Percentiles rank a stretch among this genome's conserved stretches.
phyloP scores from a whole-genome alignment of 2,113 vertebrate genomes.

The Pica pica region DNA sequence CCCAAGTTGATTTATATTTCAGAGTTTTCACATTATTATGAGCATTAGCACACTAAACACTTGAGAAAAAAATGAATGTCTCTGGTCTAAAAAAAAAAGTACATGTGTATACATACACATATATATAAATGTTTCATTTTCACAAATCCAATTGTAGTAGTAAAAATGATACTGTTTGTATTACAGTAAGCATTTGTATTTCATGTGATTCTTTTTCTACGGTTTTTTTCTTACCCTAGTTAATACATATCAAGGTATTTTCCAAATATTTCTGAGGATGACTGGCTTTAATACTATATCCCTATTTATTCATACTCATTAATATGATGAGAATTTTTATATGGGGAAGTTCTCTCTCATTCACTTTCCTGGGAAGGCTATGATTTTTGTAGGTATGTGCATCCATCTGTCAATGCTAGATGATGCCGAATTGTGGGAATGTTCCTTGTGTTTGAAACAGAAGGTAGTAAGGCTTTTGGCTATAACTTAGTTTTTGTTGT shows the following conservation, averaged over 20 bases:
- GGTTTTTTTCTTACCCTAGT: neutral
- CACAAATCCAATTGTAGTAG: neutral
- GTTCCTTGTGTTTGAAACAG: conserved; percentile 63
- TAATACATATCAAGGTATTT: neutral
- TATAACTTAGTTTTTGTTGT: conserved; percentile 53
- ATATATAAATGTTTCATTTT: neutral
- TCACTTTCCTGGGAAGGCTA: conserved; percentile 3
- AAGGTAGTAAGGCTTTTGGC: conserved; percentile 56
- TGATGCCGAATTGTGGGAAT: conserved; percentile 49
- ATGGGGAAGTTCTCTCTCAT: neutral
- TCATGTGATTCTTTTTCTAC: neutral
- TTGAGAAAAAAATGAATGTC: neutral
- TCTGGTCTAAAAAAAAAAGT: neutral
- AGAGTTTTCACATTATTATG: neutral
- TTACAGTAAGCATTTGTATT: neutral
- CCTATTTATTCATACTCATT: neutral
- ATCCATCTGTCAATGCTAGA: conserved; percentile 56
- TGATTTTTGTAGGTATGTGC: conserved; percentile 55
- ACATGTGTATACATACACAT: neutral
- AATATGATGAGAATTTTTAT: neutral
- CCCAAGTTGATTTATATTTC: neutral
- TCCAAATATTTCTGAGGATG: neutral
- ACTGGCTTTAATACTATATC: neutral
- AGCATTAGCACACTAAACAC: neutral
- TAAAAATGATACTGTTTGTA: neutral